Percentiles rank a stretch among this genome's conserved stretches.
phyloP scores from a whole-genome alignment of 2,797 vertebrate genomes.

The Notolabrus celidotus region DNA sequence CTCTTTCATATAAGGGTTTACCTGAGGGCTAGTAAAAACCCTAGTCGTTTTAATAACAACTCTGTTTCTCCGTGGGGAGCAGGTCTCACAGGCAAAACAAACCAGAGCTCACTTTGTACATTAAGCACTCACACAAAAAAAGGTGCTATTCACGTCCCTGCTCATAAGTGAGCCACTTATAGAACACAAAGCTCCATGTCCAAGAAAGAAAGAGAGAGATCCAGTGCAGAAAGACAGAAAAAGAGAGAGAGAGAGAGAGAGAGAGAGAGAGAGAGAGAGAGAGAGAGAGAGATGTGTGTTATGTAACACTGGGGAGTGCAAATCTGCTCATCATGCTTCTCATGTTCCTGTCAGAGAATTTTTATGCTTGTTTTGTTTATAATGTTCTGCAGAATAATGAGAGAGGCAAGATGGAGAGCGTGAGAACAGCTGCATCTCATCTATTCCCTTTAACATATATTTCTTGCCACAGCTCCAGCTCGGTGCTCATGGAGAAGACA shows the following conservation, averaged over 20 bases:
- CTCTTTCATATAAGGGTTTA: conserved; percentile 55
- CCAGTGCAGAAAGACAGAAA: conserved; percentile 54
- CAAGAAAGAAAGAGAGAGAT: conserved; percentile 64
- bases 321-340: conserved; percentile 83
- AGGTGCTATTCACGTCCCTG: conserved; percentile 45
- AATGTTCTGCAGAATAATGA: conserved; percentile 61
- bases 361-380: conserved; percentile 75
- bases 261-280: conserved; percentile 23
- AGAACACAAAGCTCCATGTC: conserved; percentile 69
- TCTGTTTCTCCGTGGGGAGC: conserved; percentile 34
- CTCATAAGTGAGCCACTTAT: conserved; percentile 68
- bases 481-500: conserved; percentile 48
- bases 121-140: conserved; percentile 47
- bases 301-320: conserved; percentile 77
- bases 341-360: conserved; percentile 78
- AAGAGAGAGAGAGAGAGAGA: conserved; percentile 26
- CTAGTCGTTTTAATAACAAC: conserved; percentile 47
- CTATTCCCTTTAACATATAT: conserved; percentile 33
- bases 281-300: conserved; percentile 58
- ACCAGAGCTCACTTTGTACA: conserved; percentile 46
- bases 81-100: conserved; percentile 48
- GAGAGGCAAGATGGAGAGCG: conserved; percentile 59
- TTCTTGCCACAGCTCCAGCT: conserved; percentile 19
- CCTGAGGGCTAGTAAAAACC: conserved; percentile 52
- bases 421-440: conserved; percentile 64